These are phyloP conservation scores for Periophthalmus magnuspinnatus DNA, from an alignment of 2,797 vertebrate species.

Conservation along the genomic window DNA sequence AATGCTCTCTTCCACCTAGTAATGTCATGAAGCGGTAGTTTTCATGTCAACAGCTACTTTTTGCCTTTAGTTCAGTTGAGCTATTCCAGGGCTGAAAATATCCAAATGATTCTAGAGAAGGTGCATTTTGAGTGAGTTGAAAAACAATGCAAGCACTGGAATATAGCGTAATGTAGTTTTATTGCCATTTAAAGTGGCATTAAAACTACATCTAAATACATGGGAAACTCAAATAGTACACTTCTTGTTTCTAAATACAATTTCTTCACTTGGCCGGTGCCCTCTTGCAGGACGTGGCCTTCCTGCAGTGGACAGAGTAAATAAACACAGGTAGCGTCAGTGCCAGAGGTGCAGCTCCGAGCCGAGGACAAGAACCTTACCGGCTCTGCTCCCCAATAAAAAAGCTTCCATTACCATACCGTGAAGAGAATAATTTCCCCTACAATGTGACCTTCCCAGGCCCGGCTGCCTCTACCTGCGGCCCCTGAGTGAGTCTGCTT, in stretches of 20 bases:
- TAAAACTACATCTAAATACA: background rate
- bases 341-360: conserved; percentile 50
- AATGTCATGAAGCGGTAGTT: too few species aligned
- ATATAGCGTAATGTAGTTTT: too few species aligned
- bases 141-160: too few species aligned
- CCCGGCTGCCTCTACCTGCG: conserved; percentile 65
- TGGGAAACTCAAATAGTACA: background rate
- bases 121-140: too few species aligned
- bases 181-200: background rate
- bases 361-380: conserved; percentile 58
- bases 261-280: conserved; percentile 37
- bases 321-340: conserved; percentile 56
- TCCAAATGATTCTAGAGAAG: too few species aligned
- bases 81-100: too few species aligned
- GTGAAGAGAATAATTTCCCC: conserved; percentile 72
- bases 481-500: conserved; percentile 67
- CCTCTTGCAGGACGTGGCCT: conserved; percentile 29
- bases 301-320: conserved; percentile 50
- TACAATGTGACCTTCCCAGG: conserved; percentile 74
- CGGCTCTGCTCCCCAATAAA: conserved; percentile 48
- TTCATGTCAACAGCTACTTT: too few species aligned
- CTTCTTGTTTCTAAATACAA: conserved; percentile 12
- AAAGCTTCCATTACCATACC: conserved; percentile 67
- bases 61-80: too few species aligned
- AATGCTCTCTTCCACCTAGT: too few species aligned